Evolutionary conservation across 2,113 vertebrate genomes (phyloP).

Genomic region (Leucopsar rothschildi): DNA sequence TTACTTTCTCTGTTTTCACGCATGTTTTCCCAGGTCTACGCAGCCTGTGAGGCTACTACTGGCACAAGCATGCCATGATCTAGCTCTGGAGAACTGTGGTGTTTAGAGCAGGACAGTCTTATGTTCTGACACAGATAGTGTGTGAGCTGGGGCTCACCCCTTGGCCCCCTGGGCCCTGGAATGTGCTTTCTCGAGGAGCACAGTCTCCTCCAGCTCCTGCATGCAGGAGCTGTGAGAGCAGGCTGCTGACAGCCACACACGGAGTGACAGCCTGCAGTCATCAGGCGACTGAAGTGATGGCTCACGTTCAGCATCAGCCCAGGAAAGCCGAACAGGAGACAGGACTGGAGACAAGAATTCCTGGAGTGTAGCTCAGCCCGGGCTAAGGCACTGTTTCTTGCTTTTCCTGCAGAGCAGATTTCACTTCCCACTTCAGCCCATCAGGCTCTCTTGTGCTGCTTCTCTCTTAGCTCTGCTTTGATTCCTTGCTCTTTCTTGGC

Average conservation of each 20-base stretch:
- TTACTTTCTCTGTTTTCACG: neutral
- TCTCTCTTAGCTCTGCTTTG: neutral
- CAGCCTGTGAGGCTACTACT: neutral
- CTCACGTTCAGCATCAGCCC: accelerated
- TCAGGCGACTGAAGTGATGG: neutral
- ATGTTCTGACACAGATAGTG: neutral
- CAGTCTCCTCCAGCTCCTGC: neutral
- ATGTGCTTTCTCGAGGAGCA: neutral
- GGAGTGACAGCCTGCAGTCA: neutral
- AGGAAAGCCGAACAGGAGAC: neutral
- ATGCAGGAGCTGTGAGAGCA: neutral
- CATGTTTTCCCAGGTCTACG: neutral
- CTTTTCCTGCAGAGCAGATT: neutral
- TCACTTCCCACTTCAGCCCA: neutral
- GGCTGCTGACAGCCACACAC: neutral
- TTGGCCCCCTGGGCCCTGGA: neutral
- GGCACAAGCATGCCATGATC: neutral
- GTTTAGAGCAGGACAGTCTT: neutral
- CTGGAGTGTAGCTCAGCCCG: neutral
- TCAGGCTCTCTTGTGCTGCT: neutral
- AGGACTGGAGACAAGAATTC: neutral
- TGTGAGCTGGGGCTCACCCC: neutral
- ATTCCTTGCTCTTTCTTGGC: neutral
- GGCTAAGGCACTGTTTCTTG: neutral
- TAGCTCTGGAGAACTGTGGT: neutral